These are phyloP conservation scores for Zaprionus kolodkinae DNA, from an alignment of 1,140 invertebrate genomes.

Conservation along the genomic window DNA sequence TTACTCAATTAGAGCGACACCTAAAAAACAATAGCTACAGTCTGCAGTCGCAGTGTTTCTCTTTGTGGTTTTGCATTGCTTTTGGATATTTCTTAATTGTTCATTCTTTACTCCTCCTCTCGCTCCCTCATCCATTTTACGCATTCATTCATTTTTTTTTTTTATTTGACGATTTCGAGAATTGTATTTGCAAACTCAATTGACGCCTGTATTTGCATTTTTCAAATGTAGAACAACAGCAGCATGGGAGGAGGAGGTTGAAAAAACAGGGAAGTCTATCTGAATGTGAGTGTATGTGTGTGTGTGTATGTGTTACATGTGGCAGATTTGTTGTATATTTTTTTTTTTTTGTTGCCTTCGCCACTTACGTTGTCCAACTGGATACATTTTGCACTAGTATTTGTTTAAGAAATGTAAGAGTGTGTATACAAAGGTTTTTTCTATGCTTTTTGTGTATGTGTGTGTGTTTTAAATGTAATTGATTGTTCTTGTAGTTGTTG, in stretches of 20 bases:
- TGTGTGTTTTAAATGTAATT: slow-evolving; percentile 74
- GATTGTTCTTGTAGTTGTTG: slow-evolving; percentile 66
- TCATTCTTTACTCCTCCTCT: too few relatives aligned
- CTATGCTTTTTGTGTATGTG: slow-evolving; percentile 43
- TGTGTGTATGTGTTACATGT: slow-evolving; percentile 42
- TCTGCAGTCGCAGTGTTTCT: background rate
- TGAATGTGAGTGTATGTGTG: background rate
- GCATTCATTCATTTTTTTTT: slow-evolving; percentile 51
- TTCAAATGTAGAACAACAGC: slow-evolving; percentile 57
- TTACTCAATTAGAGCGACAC: slow-evolving; percentile 21
- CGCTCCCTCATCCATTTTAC: slow-evolving; percentile 34
- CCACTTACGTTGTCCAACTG: slow-evolving; percentile 86
- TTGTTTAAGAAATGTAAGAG: slow-evolving; percentile 70
- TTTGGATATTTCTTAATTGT: background rate
- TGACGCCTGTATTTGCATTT: slow-evolving; percentile 19
- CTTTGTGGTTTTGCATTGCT: slow-evolving; percentile 15
- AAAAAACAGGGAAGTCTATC: background rate
- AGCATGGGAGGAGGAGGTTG: slow-evolving; percentile 9
- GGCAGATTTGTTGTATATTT: slow-evolving; percentile 47
- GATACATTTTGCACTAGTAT: slow-evolving; percentile 85
- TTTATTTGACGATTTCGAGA: slow-evolving; percentile 15
- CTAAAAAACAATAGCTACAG: slow-evolving; percentile 5
- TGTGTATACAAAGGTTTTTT: slow-evolving; percentile 65
- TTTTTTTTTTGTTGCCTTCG: slow-evolving; percentile 35
- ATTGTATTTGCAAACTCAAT: slow-evolving; percentile 44